phyloP scores from a whole-genome alignment of 1,140 invertebrate species.

The Ruditapes philippinarum region DNA sequence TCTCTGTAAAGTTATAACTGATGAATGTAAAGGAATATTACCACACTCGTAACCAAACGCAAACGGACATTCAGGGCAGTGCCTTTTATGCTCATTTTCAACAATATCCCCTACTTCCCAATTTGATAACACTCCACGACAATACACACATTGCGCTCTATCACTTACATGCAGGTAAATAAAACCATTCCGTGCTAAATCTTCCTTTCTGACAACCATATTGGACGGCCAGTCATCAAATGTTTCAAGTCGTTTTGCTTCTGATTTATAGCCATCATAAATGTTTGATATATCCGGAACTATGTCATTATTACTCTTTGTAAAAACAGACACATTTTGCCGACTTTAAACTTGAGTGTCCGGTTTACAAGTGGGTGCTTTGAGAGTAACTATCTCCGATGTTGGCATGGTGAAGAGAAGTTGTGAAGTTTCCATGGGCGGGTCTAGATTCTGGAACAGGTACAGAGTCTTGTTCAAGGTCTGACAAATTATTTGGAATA shows the following conservation, averaged over 20 bases:
- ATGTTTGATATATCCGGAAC: slow-evolving; percentile 26
- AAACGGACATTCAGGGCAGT: slow-evolving; percentile 91
- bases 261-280: slow-evolving; percentile 41
- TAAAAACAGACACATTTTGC: background rate
- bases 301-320: slow-evolving; percentile 27
- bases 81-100: slow-evolving; percentile 92
- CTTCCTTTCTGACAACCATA: slow-evolving; percentile 90
- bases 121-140: slow-evolving; percentile 91
- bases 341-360: background rate
- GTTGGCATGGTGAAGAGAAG: slow-evolving; percentile 5
- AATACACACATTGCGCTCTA: slow-evolving; percentile 95
- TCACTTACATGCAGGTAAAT: slow-evolving; percentile 89
- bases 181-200: slow-evolving; percentile 94
- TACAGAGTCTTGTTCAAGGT: background rate
- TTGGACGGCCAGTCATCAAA: slow-evolving; percentile 91
- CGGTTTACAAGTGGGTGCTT: background rate
- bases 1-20: background rate
- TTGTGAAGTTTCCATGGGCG: background rate
- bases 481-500: background rate
- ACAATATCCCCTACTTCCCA: slow-evolving; percentile 93
- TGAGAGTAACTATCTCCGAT: slow-evolving; percentile 2
- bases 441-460: background rate
- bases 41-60: slow-evolving; percentile 86
- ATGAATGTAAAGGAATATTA: slow-evolving; percentile 38
- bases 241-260: slow-evolving; percentile 63